phyloP scores from a whole-genome alignment of 2,888 invertebrate species.

The Laothoe populi region DNA sequence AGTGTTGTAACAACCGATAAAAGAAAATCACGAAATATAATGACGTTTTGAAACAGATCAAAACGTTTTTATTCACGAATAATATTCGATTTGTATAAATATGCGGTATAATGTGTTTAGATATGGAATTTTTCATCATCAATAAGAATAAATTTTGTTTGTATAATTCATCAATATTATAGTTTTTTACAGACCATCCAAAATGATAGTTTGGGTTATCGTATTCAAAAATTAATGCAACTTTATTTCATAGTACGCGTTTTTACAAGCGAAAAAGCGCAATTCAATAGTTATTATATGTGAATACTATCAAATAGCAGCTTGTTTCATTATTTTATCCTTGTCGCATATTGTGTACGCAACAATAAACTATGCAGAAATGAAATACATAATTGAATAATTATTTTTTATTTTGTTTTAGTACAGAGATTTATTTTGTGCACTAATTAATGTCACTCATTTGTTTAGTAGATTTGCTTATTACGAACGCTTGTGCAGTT shows the following conservation, averaged over 20 bases:
- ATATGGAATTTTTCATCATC: background rate
- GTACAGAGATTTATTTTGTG: background rate
- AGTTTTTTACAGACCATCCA: no score
- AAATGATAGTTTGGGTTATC: no score
- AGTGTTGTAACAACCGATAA: constrained; percentile 14
- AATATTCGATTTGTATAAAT: constrained; percentile 5
- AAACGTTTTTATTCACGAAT: constrained; percentile 21
- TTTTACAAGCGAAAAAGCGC: background rate
- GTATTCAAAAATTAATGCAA: background rate
- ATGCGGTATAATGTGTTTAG: constrained; percentile 6
- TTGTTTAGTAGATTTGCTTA: no score
- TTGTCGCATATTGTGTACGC: background rate
- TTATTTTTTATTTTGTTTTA: background rate
- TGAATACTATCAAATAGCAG: background rate
- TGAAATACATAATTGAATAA: background rate
- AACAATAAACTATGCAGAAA: no score
- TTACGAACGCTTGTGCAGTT: no score
- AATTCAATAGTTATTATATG: background rate
- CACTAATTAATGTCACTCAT: no score
- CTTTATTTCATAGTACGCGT: background rate
- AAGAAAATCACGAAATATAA: constrained; percentile 16
- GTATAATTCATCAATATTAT: no score
- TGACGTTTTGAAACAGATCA: constrained; percentile 21
- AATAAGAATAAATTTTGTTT: background rate
- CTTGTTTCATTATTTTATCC: background rate